These are phyloP conservation scores for Cebidichthys violaceus DNA, from an alignment of 2,113 vertebrate genomes.

Conservation along the genomic window DNA sequence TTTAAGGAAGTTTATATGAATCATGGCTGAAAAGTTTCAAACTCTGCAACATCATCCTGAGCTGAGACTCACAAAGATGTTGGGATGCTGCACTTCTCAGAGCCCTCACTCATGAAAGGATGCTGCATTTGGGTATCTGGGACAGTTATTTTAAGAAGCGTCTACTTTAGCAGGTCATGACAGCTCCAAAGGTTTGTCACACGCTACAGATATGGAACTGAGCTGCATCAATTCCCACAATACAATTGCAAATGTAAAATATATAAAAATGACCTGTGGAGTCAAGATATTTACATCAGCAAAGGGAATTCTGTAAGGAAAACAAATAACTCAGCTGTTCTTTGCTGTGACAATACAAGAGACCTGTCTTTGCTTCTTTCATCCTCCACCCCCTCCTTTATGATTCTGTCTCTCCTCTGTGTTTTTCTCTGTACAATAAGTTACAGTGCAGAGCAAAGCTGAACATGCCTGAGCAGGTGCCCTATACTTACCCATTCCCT, in stretches of 20 bases:
- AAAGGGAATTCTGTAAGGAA: background rate
- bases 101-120: conserved; percentile 56
- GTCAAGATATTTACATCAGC: conserved; percentile 2
- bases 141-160: conserved; percentile 74
- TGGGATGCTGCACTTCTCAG: conserved; percentile 44
- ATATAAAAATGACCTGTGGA: background rate
- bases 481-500: conserved; percentile 32
- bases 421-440: conserved; percentile 13
- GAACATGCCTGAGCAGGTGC: conserved; percentile 68
- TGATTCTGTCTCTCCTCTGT: conserved; percentile 15
- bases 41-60: conserved; percentile 13
- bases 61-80: conserved; percentile 12
- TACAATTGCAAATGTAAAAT: background rate
- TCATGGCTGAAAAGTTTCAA: conserved; percentile 16
- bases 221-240: background rate
- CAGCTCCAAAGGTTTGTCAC: conserved; percentile 57
- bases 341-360: background rate
- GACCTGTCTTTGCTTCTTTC: background rate
- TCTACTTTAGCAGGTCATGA: conserved; percentile 67
- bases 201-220: conserved; percentile 22
- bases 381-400: background rate
- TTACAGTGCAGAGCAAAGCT: conserved; percentile 22
- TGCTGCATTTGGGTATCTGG: conserved; percentile 71
- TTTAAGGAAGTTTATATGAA: background rate
- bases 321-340: background rate